phyloP scores from a whole-genome alignment of 2,888 invertebrate genomes.

The Ferdinandea cuprea region DNA sequence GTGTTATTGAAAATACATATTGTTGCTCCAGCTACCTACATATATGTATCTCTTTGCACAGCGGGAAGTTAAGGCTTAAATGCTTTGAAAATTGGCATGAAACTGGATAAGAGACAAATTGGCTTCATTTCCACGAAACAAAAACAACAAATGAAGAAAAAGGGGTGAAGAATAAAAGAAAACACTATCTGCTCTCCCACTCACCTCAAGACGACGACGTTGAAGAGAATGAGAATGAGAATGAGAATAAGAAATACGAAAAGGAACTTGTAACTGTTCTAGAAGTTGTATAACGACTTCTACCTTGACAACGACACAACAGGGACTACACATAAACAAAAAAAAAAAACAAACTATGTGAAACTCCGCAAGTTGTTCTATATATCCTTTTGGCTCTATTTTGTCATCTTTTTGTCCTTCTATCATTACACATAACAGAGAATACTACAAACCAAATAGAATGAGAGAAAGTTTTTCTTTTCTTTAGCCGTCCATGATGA shows the following conservation, averaged over 20 bases:
- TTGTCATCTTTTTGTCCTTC: constrained; percentile 30
- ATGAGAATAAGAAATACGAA: constrained; percentile 20
- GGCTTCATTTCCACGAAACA: constrained; percentile 25
- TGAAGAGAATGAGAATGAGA: too few species aligned
- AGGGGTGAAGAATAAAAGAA: constrained; percentile 12
- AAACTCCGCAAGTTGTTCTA: constrained; percentile 40
- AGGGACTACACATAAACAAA: constrained; percentile 45
- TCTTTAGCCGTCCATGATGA: constrained; percentile 8
- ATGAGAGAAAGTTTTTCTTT: constrained; percentile 53
- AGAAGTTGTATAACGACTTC: constrained; percentile 58
- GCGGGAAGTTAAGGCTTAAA: constrained; percentile 24
- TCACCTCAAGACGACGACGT: background rate
- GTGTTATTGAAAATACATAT: constrained; percentile 33
- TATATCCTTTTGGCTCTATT: constrained; percentile 17
- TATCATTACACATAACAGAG: constrained; percentile 59
- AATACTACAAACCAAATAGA: constrained; percentile 62
- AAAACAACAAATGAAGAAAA: constrained; percentile 48
- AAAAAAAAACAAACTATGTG: constrained; percentile 7
- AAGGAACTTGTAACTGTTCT: constrained; percentile 51
- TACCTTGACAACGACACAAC: constrained; percentile 63
- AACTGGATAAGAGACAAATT: constrained; percentile 41
- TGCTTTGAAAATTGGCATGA: constrained; percentile 12
- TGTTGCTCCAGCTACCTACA: too few species aligned
- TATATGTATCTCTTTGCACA: background rate
- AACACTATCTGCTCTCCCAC: constrained; percentile 19